phyloP scores from a whole-genome alignment of 2,113 vertebrate genomes.

The Ophiodon elongatus region DNA sequence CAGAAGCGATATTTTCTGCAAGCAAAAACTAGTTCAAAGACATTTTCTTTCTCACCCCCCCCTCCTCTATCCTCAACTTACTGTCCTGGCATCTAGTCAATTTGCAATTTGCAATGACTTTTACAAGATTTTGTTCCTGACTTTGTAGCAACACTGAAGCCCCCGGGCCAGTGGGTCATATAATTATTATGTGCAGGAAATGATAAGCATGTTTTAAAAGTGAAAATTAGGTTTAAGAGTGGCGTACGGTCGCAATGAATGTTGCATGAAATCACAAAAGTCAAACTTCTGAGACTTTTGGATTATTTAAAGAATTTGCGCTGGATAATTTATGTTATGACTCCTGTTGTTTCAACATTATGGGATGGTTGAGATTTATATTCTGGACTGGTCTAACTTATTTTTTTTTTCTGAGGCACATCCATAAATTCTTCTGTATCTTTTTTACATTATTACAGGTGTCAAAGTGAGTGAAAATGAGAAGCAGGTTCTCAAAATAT shows the following conservation, averaged over 20 bases:
- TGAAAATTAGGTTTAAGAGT: constrained; percentile 77
- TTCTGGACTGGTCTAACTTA: background rate
- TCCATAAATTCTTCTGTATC: background rate
- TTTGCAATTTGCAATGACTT: constrained; percentile 78
- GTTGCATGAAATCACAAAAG: constrained; percentile 55
- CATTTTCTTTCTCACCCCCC: constrained; percentile 41
- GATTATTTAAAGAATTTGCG: constrained; percentile 57
- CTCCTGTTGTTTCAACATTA: constrained; percentile 12
- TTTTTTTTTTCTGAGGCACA: background rate
- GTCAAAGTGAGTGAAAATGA: background rate
- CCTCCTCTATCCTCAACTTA: constrained; percentile 66
- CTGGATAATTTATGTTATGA: constrained; percentile 4
- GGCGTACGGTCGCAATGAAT: constrained; percentile 51
- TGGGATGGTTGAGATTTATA: background rate
- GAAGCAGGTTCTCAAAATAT: background rate
- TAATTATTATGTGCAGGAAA: constrained; percentile 78
- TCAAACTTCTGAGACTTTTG: constrained; percentile 42
- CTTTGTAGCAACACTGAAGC: constrained; percentile 62
- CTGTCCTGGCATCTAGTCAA: constrained; percentile 80
- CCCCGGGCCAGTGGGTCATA: constrained; percentile 67
- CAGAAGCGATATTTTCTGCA: constrained; percentile 76
- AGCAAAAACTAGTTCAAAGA: constrained; percentile 85
- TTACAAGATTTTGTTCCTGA: constrained; percentile 67
- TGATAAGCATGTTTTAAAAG: constrained; percentile 76
- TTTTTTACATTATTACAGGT: background rate